A percentile compares a stretch with the other conserved stretches of the same genome.
Evolutionary conservation across 2,113 vertebrate genomes (phyloP).

Genomic region (Cheilinus undulatus): DNA sequence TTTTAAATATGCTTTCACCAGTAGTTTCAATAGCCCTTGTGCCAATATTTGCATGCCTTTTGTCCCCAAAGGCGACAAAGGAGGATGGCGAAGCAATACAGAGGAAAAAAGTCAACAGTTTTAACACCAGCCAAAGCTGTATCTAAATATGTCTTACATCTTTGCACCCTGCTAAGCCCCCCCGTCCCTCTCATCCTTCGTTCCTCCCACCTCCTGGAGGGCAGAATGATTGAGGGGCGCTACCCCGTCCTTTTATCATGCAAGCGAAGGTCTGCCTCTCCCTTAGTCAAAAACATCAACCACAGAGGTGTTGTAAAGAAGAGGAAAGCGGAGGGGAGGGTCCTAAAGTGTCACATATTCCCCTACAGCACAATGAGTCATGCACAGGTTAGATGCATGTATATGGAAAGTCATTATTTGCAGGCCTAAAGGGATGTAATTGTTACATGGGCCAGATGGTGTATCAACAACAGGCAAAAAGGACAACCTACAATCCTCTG

Average conservation of each 20-base stretch:
- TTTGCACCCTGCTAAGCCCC: slow-evolving; percentile 76
- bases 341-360: slow-evolving; percentile 68
- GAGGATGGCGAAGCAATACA: slow-evolving; percentile 51
- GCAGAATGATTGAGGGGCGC: slow-evolving; percentile 78
- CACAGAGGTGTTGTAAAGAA: slow-evolving; percentile 64
- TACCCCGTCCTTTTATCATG: slow-evolving; percentile 81
- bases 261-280: slow-evolving; percentile 72
- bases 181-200: slow-evolving; percentile 65
- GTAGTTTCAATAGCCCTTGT: slow-evolving; percentile 58
- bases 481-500: slow-evolving; percentile 70
- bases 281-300: slow-evolving; percentile 70
- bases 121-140: slow-evolving; percentile 75
- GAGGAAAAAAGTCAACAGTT: slow-evolving; percentile 74
- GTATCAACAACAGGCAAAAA: slow-evolving; percentile 74
- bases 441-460: slow-evolving; percentile 75
- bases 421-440: slow-evolving; percentile 76
- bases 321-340: slow-evolving; percentile 65
- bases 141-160: slow-evolving; percentile 82
- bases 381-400: slow-evolving; percentile 75
- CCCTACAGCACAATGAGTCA: slow-evolving; percentile 72
- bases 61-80: slow-evolving; percentile 74
- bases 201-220: slow-evolving; percentile 80
- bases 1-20: slow-evolving; percentile 74
- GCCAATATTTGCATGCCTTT: slow-evolving; percentile 82
- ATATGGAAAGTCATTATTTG: slow-evolving; percentile 82